A percentile compares a stretch with the other conserved stretches of the same genome.
Conservation (phyloP, 2,888 invertebrate genomes). For the Brachycybe producta region DNA sequence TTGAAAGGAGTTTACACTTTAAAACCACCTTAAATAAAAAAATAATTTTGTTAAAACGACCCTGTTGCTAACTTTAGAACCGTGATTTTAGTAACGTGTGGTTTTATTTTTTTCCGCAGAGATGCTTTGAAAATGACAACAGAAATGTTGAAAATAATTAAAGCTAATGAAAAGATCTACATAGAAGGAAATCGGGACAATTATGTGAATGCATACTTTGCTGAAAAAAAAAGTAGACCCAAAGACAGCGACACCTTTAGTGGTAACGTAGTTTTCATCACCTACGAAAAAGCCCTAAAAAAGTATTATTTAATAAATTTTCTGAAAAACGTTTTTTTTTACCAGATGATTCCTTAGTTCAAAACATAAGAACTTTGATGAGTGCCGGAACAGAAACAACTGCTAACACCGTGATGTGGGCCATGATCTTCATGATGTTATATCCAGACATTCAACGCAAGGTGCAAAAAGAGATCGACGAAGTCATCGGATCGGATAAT, state of each 20-base stretch:
- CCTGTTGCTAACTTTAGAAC: too few species aligned
- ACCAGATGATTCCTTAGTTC: neutral
- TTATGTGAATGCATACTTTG: constrained; percentile 3
- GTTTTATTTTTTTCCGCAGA: too few species aligned
- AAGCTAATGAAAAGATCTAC: neutral
- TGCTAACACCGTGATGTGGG: constrained; percentile 1
- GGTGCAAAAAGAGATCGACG: constrained; percentile 7
- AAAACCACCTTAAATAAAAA: too few species aligned
- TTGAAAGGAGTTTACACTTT: too few species aligned
- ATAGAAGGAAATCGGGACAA: constrained; percentile 7
- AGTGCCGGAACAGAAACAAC: constrained; percentile 3
- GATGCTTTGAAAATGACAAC: too few species aligned
- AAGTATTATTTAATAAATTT: too few species aligned
- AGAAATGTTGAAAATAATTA: too few species aligned
- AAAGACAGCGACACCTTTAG: neutral
- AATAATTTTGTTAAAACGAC: too few species aligned
- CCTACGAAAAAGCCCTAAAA: too few species aligned
- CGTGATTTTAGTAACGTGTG: too few species aligned
- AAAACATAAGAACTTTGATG: constrained; percentile 7
- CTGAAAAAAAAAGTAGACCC: constrained; percentile 8
- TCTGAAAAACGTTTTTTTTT: too few species aligned
- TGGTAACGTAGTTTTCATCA: neutral
- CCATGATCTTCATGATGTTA: neutral
- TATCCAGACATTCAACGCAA: neutral
- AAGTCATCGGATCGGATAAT: neutral